Conservation (phyloP, 2,888 invertebrate species). For the Spatulosminthurus flaviceps region DNA sequence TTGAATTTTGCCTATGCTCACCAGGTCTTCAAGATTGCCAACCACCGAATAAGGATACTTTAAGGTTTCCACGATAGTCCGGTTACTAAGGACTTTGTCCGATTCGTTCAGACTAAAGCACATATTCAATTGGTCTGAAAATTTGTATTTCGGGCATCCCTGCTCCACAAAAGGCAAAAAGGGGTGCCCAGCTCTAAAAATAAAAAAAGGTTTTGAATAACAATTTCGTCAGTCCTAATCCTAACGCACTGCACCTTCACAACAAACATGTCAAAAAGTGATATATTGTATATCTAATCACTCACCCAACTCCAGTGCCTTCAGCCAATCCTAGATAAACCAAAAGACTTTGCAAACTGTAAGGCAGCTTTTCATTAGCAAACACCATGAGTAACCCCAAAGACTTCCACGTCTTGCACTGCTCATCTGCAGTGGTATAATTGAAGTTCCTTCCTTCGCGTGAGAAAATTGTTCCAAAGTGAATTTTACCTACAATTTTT, state of each 20-base stretch:
- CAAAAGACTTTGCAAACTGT: conserved; percentile 29
- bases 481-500: neutral
- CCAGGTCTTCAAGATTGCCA: neutral
- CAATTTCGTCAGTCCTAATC: neutral
- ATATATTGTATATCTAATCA: too few species aligned
- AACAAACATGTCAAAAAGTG: neutral
- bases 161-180: neutral
- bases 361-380: neutral
- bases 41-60: neutral
- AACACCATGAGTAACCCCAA: conserved; percentile 14
- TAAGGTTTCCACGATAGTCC: neutral
- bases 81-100: neutral
- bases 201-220: neutral
- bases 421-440: neutral
- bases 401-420: neutral
- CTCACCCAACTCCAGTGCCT: conserved; percentile 40
- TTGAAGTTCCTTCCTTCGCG: neutral
- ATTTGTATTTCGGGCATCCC: neutral
- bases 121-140: neutral
- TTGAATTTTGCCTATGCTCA: neutral
- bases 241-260: too few species aligned
- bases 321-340: conserved; percentile 29
- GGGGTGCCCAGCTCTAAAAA: conserved; percentile 26
- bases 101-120: neutral
- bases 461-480: neutral